Evolutionary conservation across 2,888 invertebrate genomes (phyloP).

Genomic region (Drosophila planitibia): DNA sequence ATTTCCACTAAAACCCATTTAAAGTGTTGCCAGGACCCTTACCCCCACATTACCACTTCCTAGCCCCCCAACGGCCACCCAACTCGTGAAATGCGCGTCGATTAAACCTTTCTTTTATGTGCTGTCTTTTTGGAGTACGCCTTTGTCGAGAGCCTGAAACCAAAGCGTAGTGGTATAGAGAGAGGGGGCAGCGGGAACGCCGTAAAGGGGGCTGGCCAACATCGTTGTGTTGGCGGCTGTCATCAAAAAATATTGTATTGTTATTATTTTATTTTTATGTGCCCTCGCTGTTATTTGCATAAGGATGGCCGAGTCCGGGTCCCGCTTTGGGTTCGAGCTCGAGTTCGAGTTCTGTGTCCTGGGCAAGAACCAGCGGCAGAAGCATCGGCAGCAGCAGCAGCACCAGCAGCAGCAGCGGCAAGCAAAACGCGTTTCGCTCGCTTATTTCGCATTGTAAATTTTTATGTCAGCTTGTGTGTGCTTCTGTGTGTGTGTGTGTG

Average conservation of each 20-base stretch:
- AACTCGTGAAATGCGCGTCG: constrained; percentile 68
- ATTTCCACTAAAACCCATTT: constrained; percentile 75
- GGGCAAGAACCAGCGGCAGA: constrained; percentile 48
- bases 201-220: constrained; percentile 40
- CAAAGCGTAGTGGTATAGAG: constrained; percentile 8
- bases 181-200: constrained; percentile 1
- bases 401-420: constrained; percentile 25
- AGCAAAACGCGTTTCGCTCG: constrained; percentile 79
- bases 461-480: constrained; percentile 61
- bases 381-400: constrained; percentile 28
- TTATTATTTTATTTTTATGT: constrained; percentile 81
- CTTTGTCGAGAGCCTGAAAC: constrained; percentile 56
- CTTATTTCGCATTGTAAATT: constrained; percentile 82
- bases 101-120: constrained; percentile 79
- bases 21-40: constrained; percentile 40
- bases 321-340: constrained; percentile 22
- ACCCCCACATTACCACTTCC: neutral
- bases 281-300: constrained; percentile 76
- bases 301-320: constrained; percentile 64
- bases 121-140: constrained; percentile 62
- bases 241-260: constrained; percentile 81
- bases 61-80: neutral
- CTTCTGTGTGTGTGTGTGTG: constrained; percentile 7
- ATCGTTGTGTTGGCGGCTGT: constrained; percentile 70
- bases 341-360: constrained; percentile 18